Base-by-base conservation (phyloP, 2,888 invertebrate genomes). In the Metalampra italica region DNA sequence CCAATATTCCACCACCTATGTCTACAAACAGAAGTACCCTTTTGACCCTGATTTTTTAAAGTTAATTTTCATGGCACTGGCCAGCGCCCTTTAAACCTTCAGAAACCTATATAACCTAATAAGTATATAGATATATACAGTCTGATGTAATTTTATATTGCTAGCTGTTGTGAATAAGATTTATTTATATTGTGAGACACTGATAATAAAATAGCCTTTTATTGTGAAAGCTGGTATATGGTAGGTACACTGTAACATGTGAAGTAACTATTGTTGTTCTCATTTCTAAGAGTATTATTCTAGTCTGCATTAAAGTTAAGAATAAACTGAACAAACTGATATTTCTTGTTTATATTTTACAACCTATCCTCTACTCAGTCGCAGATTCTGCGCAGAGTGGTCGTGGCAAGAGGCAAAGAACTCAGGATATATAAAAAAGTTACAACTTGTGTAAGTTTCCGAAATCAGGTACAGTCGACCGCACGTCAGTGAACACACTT, bases 221-320 rank as follows among this genome's bases (percentile, higher is more conserved):
- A 85, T 85, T 79, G 78, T 85, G 83, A 78, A 79, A 80, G 83
- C 86, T 85, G 85, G 82, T 82, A 80, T 80, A 73, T 75, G 66
- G 84, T 86, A 87, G 87, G 78, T 82, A 88, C 87, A 87, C 85
- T 84, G 77, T 84, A 80, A 86, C 75, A 86, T 84, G 82, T 84
- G 85, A 87, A 85, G 85, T 85, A 86, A 86, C 82, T 86, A 86
- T 86, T 86, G 88, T 88, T 89, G 88, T 88, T 89, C 85, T 87
- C 83, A 88, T 88, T 89, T 88, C 85, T 86, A 89, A 88, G 89
- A 89, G 89, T 89, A 89, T 89, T 89, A 89, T 89, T 88, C 89
- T 89, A 89, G 89, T 89, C 89, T 87, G 89, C 88, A 88, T 89
- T 89, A 88, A 86, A 85, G 76, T 88, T 89, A 89, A 89, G 88